Percentiles rank a stretch among this genome's conserved stretches.
phyloP scores from a whole-genome alignment of 2,888 invertebrate species.

The Lasius fuliginosus region DNA sequence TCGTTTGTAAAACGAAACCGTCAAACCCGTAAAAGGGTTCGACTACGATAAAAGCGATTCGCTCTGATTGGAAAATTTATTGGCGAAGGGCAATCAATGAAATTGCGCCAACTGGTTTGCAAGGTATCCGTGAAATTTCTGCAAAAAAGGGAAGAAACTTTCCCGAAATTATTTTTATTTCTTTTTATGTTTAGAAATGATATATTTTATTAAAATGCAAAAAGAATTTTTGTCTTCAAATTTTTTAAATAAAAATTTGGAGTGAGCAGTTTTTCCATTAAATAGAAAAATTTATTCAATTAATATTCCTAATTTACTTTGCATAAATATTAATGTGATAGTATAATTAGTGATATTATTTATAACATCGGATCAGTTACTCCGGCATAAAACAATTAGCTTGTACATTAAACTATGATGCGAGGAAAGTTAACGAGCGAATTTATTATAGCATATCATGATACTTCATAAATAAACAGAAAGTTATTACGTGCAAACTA shows the following conservation, averaged over 20 bases:
- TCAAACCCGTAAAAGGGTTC: conserved; percentile 74
- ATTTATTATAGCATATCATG: conserved; percentile 11
- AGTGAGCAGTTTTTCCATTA: background rate
- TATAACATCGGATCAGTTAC: background rate
- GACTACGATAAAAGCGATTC: conserved; percentile 67
- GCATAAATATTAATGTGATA: background rate
- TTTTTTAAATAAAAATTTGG: background rate
- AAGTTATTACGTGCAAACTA: conserved; percentile 19
- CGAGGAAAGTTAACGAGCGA: conserved; percentile 12
- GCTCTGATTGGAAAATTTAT: conserved; percentile 84
- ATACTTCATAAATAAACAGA: conserved; percentile 41
- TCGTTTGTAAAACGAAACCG: conserved; percentile 46
- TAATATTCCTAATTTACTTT: background rate
- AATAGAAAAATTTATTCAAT: background rate
- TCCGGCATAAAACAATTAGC: background rate
- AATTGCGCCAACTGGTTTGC: conserved; percentile 50
- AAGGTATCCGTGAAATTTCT: conserved; percentile 40
- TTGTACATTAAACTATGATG: background rate
- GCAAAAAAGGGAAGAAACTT: conserved; percentile 6
- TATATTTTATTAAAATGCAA: background rate
- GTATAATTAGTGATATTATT: background rate
- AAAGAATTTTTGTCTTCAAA: background rate
- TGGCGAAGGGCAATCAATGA: conserved; percentile 67
- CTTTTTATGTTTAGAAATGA: background rate
- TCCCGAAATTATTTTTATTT: background rate